phyloP scores from a whole-genome alignment of 2,113 vertebrate genomes.

The Variabilichromis moorii region DNA sequence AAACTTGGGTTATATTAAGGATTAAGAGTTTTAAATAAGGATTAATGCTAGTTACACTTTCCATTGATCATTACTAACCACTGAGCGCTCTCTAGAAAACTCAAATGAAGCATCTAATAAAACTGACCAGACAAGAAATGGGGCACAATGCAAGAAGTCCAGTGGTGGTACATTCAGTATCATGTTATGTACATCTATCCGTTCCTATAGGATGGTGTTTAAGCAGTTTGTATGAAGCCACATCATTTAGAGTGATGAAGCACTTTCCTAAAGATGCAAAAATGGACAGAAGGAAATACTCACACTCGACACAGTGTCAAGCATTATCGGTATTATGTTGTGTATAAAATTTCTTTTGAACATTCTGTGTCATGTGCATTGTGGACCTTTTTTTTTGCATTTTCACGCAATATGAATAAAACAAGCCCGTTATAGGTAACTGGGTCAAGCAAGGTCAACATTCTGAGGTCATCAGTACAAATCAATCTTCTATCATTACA shows the following conservation, averaged over 20 bases:
- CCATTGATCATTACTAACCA: background rate
- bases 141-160: background rate
- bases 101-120: background rate
- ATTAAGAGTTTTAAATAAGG: background rate
- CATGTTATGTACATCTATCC: accelerated
- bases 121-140: background rate
- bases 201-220: background rate
- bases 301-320: background rate
- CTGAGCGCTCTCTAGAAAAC: background rate
- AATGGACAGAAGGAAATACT: accelerated
- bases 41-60: background rate
- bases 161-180: background rate
- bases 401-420: background rate
- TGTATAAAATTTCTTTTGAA: background rate
- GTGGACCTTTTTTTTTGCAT: background rate
- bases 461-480: background rate
- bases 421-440: background rate
- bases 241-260: background rate
- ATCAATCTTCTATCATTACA: background rate
- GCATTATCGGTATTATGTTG: background rate
- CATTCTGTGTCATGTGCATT: background rate
- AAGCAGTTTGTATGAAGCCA: too few species aligned
- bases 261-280: background rate
- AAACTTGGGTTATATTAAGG: background rate
- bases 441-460: background rate